Conservation (phyloP, 2,888 invertebrate genomes). For the Sinhomidia bicolor region DNA sequence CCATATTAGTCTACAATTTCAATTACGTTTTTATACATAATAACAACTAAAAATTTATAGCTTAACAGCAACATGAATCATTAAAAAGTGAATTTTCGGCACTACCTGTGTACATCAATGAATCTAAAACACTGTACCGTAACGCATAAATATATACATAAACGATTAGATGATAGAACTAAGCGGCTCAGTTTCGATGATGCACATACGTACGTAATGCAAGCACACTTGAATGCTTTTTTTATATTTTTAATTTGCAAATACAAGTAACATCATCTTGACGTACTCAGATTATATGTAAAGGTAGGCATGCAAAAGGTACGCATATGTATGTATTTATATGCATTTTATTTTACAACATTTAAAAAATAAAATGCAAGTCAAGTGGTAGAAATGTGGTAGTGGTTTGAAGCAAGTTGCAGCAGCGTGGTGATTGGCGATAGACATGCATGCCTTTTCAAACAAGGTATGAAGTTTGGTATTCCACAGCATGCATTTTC, state of each 20-base stretch:
- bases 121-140: slow-evolving; percentile 1
- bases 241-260: slow-evolving; percentile 2
- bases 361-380: slow-evolving; percentile 25
- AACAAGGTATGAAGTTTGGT: background rate
- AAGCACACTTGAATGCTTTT: background rate
- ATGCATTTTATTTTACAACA: slow-evolving; percentile 26
- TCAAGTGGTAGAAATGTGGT: background rate
- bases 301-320: slow-evolving; percentile 1
- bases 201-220: background rate
- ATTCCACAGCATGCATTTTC: slow-evolving; percentile 29
- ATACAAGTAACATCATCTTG: slow-evolving; percentile 17
- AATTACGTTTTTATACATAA: background rate
- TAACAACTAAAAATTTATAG: background rate
- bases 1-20: background rate
- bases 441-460: background rate
- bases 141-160: too few species aligned
- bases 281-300: background rate
- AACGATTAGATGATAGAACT: too few species aligned
- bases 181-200: too few species aligned
- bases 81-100: slow-evolving; percentile 6
- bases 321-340: too few species aligned
- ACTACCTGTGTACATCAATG: background rate
- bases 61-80: background rate
- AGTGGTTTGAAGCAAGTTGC: slow-evolving; percentile 2
- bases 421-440: background rate